phyloP scores from a whole-genome alignment of 2,113 vertebrate genomes.

The Mellivora capensis region DNA sequence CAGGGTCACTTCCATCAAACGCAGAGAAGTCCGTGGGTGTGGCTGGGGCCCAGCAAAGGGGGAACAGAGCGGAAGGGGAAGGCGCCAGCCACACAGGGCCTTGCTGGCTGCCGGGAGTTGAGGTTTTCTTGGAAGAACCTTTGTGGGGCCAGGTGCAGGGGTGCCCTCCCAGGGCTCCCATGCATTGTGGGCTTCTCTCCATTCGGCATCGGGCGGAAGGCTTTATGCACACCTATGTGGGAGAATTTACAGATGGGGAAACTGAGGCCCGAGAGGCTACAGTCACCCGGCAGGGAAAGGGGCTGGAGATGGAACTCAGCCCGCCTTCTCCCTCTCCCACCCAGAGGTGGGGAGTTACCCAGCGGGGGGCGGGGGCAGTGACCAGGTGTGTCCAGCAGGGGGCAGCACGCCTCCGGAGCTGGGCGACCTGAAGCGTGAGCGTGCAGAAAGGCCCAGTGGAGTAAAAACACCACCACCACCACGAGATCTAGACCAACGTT shows the following conservation, averaged over 20 bases:
- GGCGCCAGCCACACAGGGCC: too few species aligned
- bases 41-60: background rate
- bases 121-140: background rate
- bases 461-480: too few species aligned
- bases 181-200: background rate
- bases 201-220: accelerated
- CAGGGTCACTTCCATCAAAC: background rate
- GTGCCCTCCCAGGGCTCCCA: background rate
- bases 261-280: background rate
- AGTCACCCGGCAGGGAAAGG: background rate
- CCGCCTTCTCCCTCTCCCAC: background rate
- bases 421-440: background rate
- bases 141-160: background rate
- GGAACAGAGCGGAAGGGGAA: background rate
- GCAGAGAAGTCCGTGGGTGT: background rate
- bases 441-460: accelerated
- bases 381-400: background rate
- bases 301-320: background rate
- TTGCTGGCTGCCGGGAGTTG: background rate
- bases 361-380: background rate
- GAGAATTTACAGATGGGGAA: background rate
- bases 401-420: background rate
- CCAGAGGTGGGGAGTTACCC: background rate
- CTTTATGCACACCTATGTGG: accelerated
- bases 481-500: background rate